These are phyloP conservation scores for Drosophila fungiperda DNA, from an alignment of 2,888 invertebrate genomes.

Conservation along the genomic window DNA sequence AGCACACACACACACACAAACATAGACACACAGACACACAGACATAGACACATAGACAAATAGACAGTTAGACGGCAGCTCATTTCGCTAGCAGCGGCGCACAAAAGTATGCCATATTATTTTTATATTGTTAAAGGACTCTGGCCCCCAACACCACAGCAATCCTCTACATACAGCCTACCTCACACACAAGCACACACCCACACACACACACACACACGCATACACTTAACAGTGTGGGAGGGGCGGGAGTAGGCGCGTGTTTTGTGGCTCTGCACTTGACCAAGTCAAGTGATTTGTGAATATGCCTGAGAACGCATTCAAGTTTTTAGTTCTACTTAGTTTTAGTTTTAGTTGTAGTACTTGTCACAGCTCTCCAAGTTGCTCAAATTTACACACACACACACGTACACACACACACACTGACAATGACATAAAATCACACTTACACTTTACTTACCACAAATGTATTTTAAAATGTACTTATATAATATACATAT, in stretches of 20 bases:
- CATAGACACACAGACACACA: constrained; percentile 3
- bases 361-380: constrained; percentile 66
- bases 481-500: constrained; percentile 50
- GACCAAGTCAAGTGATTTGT: constrained; percentile 71
- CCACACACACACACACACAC: constrained; percentile 16
- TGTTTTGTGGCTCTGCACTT: constrained; percentile 58
- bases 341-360: constrained; percentile 55
- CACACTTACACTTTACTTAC: constrained; percentile 53
- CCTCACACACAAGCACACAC: constrained; percentile 57
- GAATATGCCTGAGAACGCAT: constrained; percentile 50
- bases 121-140: constrained; percentile 53
- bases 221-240: constrained; percentile 16
- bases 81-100: constrained; percentile 54
- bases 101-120: constrained; percentile 77
- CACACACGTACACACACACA: constrained; percentile 20
- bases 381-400: constrained; percentile 68
- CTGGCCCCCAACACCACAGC: constrained; percentile 28
- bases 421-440: constrained; percentile 16
- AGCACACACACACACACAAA: constrained; percentile 48
- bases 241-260: constrained; percentile 20
- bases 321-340: constrained; percentile 59
- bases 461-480: constrained; percentile 68
- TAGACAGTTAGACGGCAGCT: constrained; percentile 44
- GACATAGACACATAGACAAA: neutral
- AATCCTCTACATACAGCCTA: constrained; percentile 53